Evolutionary conservation across 2,888 invertebrate species (phyloP).

Genomic region (Kuschelorhynchus macadamiae): DNA sequence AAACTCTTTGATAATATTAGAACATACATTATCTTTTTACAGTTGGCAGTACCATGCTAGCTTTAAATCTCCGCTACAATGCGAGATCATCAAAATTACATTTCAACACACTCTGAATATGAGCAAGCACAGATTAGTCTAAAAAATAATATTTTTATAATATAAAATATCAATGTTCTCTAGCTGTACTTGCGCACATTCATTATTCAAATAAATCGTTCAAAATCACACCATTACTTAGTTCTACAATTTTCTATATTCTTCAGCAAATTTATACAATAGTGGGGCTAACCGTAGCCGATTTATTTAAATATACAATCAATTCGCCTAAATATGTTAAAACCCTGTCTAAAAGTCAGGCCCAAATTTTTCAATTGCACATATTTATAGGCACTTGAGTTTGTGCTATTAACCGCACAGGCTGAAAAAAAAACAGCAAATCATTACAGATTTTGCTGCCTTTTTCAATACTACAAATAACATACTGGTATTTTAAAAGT

Average conservation of each 20-base stretch:
- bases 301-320: constrained; percentile 59
- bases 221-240: constrained; percentile 59
- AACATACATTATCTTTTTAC: constrained; percentile 69
- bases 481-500: constrained; percentile 41
- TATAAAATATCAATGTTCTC: constrained; percentile 36
- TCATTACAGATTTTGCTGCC: constrained; percentile 1
- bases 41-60: constrained; percentile 71
- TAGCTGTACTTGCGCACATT: constrained; percentile 50
- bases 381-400: constrained; percentile 67
- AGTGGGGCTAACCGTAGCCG: constrained; percentile 62
- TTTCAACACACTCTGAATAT: constrained; percentile 48
- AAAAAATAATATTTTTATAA: constrained; percentile 29
- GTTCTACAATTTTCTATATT: constrained; percentile 59
- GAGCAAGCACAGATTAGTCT: constrained; percentile 39
- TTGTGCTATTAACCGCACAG: constrained; percentile 48
- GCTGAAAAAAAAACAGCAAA: constrained; percentile 33
- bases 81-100: constrained; percentile 62
- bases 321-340: constrained; percentile 59
- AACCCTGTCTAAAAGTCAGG: constrained; percentile 67
- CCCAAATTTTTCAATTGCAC: constrained; percentile 68
- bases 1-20: constrained; percentile 62
- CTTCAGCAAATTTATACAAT: constrained; percentile 63
- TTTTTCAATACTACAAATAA: constrained; percentile 33
- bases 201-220: constrained; percentile 45
- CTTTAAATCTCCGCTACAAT: constrained; percentile 61